These are phyloP conservation scores for Oreohelix idahoensis DNA, from an alignment of 1,140 invertebrate genomes.

Conservation along the genomic window DNA sequence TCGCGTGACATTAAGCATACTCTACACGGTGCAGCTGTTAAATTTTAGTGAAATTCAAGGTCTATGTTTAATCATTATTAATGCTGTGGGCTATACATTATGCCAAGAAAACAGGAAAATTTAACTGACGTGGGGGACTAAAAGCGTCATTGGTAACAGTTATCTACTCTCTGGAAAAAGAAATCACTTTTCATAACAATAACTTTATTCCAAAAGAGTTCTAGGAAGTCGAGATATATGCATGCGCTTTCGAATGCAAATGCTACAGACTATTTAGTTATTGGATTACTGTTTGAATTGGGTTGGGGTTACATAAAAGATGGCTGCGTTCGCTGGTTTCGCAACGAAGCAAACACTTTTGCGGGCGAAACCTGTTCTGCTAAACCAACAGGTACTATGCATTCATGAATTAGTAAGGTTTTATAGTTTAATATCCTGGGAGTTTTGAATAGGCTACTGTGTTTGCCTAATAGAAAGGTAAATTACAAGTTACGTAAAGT, in stretches of 20 bases:
- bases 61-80: too few relatives aligned
- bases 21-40: background rate
- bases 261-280: too few relatives aligned
- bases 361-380: constrained; percentile 44
- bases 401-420: too few relatives aligned
- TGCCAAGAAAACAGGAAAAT: background rate
- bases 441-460: too few relatives aligned
- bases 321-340: constrained; percentile 55
- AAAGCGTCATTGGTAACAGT: constrained; percentile 5
- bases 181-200: background rate
- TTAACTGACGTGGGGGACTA: background rate
- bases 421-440: too few relatives aligned
- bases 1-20: background rate
- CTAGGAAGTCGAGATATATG: too few relatives aligned
- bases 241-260: too few relatives aligned
- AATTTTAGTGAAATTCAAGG: background rate
- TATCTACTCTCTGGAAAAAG: background rate
- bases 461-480: too few relatives aligned
- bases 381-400: constrained; percentile 51
- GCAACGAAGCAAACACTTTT: constrained; percentile 53
- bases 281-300: too few relatives aligned
- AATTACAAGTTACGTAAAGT: too few relatives aligned
- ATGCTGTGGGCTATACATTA: background rate
- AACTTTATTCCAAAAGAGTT: too few relatives aligned
- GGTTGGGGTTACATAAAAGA: constrained; percentile 43